A percentile compares a stretch with the other conserved stretches of the same genome.
phyloP scores from a whole-genome alignment of 2,797 vertebrate species.

The Kryptopterus vitreolus region DNA sequence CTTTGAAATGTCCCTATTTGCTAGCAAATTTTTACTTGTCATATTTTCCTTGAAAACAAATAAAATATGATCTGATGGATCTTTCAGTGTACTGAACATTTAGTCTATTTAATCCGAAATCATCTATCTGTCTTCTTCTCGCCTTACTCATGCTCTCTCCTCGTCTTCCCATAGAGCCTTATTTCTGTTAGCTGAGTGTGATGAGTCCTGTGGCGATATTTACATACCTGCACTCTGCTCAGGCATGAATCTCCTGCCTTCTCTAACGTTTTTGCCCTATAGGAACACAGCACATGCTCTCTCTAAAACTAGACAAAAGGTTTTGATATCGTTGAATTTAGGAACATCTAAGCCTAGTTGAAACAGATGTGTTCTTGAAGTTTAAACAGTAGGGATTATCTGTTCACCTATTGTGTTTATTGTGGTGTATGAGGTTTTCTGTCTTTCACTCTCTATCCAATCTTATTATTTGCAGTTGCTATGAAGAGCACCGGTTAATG shows the following conservation, averaged over 20 bases:
- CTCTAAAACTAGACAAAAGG: background rate
- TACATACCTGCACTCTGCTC: slow-evolving; percentile 72
- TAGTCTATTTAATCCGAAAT: background rate
- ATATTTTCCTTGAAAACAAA: slow-evolving; percentile 18
- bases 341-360: background rate
- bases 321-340: background rate
- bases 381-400: background rate
- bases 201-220: slow-evolving; percentile 55
- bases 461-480: background rate
- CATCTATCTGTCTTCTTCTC: background rate
- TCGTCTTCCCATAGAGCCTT: background rate
- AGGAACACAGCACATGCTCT: background rate
- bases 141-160: background rate
- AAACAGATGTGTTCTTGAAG: background rate
- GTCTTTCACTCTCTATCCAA: background rate
- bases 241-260: slow-evolving; percentile 62
- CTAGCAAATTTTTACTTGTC: background rate
- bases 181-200: background rate
- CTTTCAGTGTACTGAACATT: background rate
- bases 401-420: background rate
- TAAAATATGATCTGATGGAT: slow-evolving; percentile 4
- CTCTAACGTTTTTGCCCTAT: background rate
- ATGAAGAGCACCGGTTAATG: background rate
- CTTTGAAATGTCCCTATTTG: background rate
- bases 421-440: background rate